Conservation (phyloP, 1,140 invertebrate genomes). For the Trachymyrmex cornetzi region DNA sequence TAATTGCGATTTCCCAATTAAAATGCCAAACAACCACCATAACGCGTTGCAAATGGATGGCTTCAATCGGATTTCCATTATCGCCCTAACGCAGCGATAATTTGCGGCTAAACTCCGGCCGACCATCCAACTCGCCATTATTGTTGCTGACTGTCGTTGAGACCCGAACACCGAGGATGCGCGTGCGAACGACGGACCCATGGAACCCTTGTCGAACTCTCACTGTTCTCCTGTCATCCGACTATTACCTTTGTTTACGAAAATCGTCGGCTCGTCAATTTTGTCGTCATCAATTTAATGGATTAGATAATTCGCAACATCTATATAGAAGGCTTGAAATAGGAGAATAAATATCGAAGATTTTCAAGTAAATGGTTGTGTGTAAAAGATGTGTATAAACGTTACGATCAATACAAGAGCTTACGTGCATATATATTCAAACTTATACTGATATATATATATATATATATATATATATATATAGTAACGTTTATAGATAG, state of each 20-base stretch:
- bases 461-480: neutral
- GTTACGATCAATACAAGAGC: neutral
- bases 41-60: constrained; percentile 78
- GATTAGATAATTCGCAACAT: constrained; percentile 59
- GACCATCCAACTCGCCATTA: constrained; percentile 61
- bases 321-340: neutral
- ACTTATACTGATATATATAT: neutral
- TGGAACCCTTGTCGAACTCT: constrained; percentile 1
- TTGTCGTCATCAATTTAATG: constrained; percentile 51
- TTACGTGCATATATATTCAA: neutral
- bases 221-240: constrained; percentile 10
- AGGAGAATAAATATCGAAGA: neutral
- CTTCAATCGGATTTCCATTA: constrained; percentile 83
- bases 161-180: constrained; percentile 31
- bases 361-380: neutral
- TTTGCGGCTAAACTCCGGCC: constrained; percentile 79
- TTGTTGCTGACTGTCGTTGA: constrained; percentile 65
- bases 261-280: constrained; percentile 63
- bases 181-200: constrained; percentile 2
- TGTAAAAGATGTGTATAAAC: neutral
- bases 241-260: constrained; percentile 63
- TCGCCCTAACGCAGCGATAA: constrained; percentile 79
- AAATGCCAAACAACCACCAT: constrained; percentile 79
- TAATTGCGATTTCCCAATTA: constrained; percentile 83
- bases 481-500: neutral